Evolutionary conservation across 2,888 invertebrate genomes (phyloP), one percentile per base, ranked within the genome.

Genomic region (Timandra comae): DNA sequence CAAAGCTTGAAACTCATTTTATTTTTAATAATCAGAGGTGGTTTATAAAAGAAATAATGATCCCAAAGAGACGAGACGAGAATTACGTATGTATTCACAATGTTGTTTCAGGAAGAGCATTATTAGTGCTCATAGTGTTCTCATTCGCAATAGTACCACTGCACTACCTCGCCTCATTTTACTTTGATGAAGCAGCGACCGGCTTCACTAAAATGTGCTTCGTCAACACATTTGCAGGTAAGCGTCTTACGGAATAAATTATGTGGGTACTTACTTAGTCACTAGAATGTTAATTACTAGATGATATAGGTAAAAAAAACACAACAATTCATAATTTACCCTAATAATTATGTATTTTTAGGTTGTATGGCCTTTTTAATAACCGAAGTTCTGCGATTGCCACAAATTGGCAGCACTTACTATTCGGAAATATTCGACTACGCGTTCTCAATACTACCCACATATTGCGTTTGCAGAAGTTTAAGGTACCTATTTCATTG

Each of bases 161-260:
- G 28, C 91, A 91, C 54, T 95, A 94, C 63, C 63, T 93, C 12
- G 80, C 89, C 2, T 91, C 93, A 0, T 91, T 91, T 59, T 67
- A 88, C 32, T 95, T 94, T 63, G 82, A 87, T 10, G 88, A 92
- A 2, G 91, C 95, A 0, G 90, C 95, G 0, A 90, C 92, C 0
- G 95, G 94, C 1, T 94, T 91, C 63, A 91, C 93, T 0, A 88
- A 91, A 60, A 87, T 94, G 74, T 90, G 91, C 8, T 88, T 94
- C 47, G 84, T 93, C 30, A 93, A 93, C 57, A 89, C 93, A 30
- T 89, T 95, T 33, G 52, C 67, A 16, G 81, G 81, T 77, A 52
- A 29, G 41, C 23, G 8, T 8, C n/a, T n/a, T n/a, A n/a, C n/a
- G n/a, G n/a, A n/a, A n/a, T n/a, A n/a, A n/a, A n/a, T n/a, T n/a